Base-by-base conservation (phyloP, 2,113 vertebrate genomes). In the Passer montanus region DNA sequence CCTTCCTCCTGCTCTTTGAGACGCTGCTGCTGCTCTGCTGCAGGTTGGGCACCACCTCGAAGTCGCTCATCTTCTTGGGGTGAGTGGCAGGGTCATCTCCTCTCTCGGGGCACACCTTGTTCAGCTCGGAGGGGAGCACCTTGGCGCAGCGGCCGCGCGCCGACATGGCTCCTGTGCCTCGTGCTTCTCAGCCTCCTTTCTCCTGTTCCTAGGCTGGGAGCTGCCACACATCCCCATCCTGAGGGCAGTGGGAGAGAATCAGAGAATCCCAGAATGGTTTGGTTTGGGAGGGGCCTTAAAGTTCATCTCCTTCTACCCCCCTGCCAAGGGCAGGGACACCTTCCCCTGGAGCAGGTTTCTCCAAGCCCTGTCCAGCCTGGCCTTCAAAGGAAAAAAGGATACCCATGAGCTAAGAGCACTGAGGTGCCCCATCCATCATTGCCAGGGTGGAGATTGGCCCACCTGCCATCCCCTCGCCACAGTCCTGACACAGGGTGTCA, bases 1-100 rank as follows among this genome's bases (percentile, higher is more conserved):
- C 62, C 66, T 94, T 97, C 79, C 90, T 28, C 72, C 90, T 92
- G 84, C 66, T 87, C 90, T 13, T 98, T 0, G 37, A 82, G 62
- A 97, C 60, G 1, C 84, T 93, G 88, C 97, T 97, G 2, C 87
- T 97, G 94, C 97, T 97, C 59, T 74, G 79, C 56, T 35, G 88
- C 78, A 97, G 95, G 66, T 94, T 96, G 80, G 97, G 90, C 46
- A 93, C 95, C 95, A 93, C 56, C 47, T 94, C 96, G 1, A 97
- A 95, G 44, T 96, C 96, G 0, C 95, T 78, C 58, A 89, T 95
- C 46, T 31, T 93, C 53, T 69, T 90, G 80, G 94, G 46, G 6
- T 46, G 95, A 0, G 27, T 73, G 88, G 80, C 7, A 1, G 85
- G 92, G n/a, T 81, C 15, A 16, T 96, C 97, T 67, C 95, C 95